Base-by-base conservation (phyloP, 2,113 vertebrate species). In the Boulengeromyrus knoepffleri region DNA sequence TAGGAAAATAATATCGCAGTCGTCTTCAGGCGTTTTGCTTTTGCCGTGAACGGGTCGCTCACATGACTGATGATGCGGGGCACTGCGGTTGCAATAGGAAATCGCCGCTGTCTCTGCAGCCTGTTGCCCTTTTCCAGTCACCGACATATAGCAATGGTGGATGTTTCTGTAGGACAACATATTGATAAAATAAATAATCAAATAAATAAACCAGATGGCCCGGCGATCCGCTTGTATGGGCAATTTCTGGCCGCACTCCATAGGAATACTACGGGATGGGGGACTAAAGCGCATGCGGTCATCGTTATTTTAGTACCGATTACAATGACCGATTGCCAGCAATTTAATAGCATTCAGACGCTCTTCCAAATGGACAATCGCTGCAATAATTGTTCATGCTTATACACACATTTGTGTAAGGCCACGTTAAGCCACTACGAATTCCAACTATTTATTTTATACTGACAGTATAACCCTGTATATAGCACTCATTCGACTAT, bases 51-150 rank as follows among this genome's bases (percentile, higher is more conserved):
- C 92, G 93, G 93, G 92, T 92, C 91, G 91, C 45, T 88, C 89
- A 90, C 58, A 89, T 93, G 93, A 93, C 91, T 94, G 93, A 92
- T 94, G 94, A 94, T 93, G 95, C 94, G 70, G 10, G 52, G 92
- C 90, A 85, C 91, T 92, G 94, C 91, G 91, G 93, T 58, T 91
- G 89, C 53, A 89, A 36, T 92, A 56, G 86, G 85, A 80, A 90
- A 45, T 52, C 50, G n/a, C 36, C 49, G 45, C 80, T 53, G 90
- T 90, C 42, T 39, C 12, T 87, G 90, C 87, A 90, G 93, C 93
- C 92, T 93, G 93, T 94, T 95, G 94, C 93, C 92, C 70, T 84
- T 70, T 74, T 47, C 7, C n/a, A 46, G 31, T 36, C 39, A 1
- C 7, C 19, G 45, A 24, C n/a, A 88, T 39, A 21, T 53, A 42